Evolutionary conservation across 2,113 vertebrate species (phyloP).

Genomic region (Bujurquina vittata): DNA sequence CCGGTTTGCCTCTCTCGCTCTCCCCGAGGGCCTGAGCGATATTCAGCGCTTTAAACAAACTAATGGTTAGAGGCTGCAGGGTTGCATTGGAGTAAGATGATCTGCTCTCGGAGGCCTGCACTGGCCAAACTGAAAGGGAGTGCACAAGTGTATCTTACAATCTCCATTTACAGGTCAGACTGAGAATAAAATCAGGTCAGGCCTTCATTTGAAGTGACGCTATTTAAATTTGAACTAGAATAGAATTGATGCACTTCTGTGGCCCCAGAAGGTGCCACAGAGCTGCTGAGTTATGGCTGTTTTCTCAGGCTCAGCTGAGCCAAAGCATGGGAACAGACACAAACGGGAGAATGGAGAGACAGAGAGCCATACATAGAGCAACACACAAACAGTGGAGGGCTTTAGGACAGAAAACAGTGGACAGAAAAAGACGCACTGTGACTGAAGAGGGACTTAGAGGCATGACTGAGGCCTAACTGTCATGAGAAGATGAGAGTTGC

Average conservation of each 20-base stretch:
- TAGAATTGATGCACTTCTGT: conserved; percentile 28
- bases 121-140: conserved; percentile 55
- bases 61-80: conserved; percentile 50
- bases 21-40: conserved; percentile 39
- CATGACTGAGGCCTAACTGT: conserved; percentile 76
- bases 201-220: conserved; percentile 40
- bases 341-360: conserved; percentile 50
- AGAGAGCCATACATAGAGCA: conserved; percentile 45
- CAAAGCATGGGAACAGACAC: conserved; percentile 57
- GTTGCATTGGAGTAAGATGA: conserved; percentile 62
- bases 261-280: conserved; percentile 20
- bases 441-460: conserved; percentile 73
- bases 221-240: conserved; percentile 41
- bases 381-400: conserved; percentile 61
- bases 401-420: conserved; percentile 59
- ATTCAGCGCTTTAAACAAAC: conserved; percentile 61
- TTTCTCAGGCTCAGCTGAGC: conserved; percentile 34
- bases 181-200: conserved; percentile 68
- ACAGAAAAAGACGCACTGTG: conserved; percentile 67
- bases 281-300: conserved; percentile 25
- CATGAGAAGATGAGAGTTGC: conserved; percentile 82
- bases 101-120: conserved; percentile 62
- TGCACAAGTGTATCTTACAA: conserved; percentile 66
- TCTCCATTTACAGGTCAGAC: conserved; percentile 65
- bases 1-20: conserved; percentile 13